phyloP scores from a whole-genome alignment of 1,140 invertebrate species.

The Stegodyphus dumicola region DNA sequence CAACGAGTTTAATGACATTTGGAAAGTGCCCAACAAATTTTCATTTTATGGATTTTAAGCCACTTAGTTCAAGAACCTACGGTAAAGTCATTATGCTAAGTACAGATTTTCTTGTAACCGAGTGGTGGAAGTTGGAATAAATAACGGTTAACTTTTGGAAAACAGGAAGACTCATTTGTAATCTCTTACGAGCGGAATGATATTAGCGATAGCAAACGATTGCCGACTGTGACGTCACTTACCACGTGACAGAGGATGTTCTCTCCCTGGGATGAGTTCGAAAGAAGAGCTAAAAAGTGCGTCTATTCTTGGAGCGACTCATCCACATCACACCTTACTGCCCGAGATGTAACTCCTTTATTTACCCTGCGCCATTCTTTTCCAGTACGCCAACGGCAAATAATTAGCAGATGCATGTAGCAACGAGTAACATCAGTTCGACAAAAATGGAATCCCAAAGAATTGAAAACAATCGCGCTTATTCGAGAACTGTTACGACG shows the following conservation, averaged over 20 bases:
- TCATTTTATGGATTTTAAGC: no score
- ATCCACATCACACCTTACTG: neutral
- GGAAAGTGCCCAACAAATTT: no score
- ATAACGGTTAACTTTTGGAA: no score
- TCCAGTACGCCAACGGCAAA: neutral
- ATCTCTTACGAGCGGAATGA: neutral
- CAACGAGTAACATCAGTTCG: neutral
- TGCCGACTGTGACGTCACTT: neutral
- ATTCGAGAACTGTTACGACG: constrained; percentile 6
- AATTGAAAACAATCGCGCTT: neutral
- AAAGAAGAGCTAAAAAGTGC: neutral
- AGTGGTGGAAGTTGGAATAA: no score
- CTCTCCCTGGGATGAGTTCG: neutral
- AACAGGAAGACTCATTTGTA: no score
- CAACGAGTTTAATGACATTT: no score
- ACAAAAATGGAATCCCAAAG: constrained; percentile 7
- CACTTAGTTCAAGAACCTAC: no score
- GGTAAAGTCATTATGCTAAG: no score
- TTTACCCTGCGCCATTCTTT: neutral
- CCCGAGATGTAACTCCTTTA: neutral
- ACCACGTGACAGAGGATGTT: neutral
- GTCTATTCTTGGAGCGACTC: constrained; percentile 23
- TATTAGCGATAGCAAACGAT: neutral
- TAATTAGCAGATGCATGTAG: neutral
- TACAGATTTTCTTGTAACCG: no score